Evolutionary conservation across 2,888 invertebrate genomes (phyloP).

Genomic region (Podotricha telesiphe): DNA sequence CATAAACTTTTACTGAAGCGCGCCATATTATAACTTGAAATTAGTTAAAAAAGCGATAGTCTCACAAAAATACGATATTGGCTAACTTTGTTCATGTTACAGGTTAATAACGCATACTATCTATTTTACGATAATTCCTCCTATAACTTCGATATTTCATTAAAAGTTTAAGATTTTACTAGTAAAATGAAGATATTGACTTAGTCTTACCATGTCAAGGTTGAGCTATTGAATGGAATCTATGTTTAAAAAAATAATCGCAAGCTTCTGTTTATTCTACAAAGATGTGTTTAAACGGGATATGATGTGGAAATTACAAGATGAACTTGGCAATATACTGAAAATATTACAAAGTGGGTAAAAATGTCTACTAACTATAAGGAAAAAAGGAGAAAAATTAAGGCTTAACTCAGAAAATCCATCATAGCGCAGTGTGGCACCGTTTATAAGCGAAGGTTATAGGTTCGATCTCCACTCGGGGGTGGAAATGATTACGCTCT

Average conservation of each 20-base stretch:
- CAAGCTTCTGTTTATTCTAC: background rate
- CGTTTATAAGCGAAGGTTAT: no score
- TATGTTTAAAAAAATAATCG: conserved; percentile 4
- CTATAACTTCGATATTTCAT: conserved; percentile 10
- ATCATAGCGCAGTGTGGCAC: no score
- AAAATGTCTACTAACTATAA: no score
- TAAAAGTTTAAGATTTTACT: background rate
- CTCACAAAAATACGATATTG: conserved; percentile 40
- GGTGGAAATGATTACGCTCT: no score
- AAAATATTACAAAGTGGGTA: background rate
- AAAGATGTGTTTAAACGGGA: background rate
- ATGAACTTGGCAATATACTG: background rate
- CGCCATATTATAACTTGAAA: conserved; percentile 32
- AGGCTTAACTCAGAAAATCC: no score
- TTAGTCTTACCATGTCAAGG: conserved; percentile 2
- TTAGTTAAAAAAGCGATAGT: conserved; percentile 37
- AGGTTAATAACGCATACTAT: conserved; percentile 34
- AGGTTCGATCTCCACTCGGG: no score
- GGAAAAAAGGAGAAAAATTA: no score
- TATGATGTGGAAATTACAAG: conserved; percentile 11
- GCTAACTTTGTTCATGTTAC: conserved; percentile 33
- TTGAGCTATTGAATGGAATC: background rate
- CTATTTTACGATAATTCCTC: conserved; percentile 7
- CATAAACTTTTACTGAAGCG: conserved; percentile 37
- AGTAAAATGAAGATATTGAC: background rate